These are phyloP conservation scores for Eospalax fontanierii DNA, from an alignment of 2,797 vertebrate species.

Conservation along the genomic window DNA sequence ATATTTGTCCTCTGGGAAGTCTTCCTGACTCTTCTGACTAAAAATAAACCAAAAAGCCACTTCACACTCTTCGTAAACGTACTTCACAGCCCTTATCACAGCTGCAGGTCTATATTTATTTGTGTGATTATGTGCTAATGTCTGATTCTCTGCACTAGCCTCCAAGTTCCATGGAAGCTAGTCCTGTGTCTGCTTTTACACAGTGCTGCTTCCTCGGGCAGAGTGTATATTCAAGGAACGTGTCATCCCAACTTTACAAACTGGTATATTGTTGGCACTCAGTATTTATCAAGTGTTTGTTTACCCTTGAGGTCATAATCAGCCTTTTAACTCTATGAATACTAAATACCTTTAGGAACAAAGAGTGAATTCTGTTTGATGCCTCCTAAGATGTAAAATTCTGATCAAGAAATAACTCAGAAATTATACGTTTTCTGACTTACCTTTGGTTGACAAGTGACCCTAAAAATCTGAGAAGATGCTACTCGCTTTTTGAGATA, in stretches of 20 bases:
- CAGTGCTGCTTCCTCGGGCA: not conserved
- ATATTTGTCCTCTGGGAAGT: not conserved
- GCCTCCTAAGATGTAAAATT: not conserved
- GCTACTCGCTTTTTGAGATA: not conserved
- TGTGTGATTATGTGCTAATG: not conserved
- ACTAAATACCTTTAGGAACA: not conserved
- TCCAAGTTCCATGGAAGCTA: rapidly evolving
- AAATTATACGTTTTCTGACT: not conserved
- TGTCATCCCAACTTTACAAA: no score
- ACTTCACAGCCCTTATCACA: not conserved
- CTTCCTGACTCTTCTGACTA: not conserved
- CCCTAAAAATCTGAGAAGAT: not conserved
- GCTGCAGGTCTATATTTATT: not conserved
- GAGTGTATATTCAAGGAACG: not conserved
- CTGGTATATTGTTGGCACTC: not conserved
- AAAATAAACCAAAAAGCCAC: not conserved
- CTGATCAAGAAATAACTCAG: constrained; percentile 4
- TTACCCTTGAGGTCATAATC: not conserved
- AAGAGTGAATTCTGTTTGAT: not conserved
- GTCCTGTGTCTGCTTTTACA: not conserved
- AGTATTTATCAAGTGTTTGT: not conserved
- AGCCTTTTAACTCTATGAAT: not conserved
- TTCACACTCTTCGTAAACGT: not conserved
- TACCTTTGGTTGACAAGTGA: not conserved
- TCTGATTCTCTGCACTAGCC: not conserved